phyloP scores from a whole-genome alignment of 2,888 invertebrate genomes.

The Calliphora vomitoria region DNA sequence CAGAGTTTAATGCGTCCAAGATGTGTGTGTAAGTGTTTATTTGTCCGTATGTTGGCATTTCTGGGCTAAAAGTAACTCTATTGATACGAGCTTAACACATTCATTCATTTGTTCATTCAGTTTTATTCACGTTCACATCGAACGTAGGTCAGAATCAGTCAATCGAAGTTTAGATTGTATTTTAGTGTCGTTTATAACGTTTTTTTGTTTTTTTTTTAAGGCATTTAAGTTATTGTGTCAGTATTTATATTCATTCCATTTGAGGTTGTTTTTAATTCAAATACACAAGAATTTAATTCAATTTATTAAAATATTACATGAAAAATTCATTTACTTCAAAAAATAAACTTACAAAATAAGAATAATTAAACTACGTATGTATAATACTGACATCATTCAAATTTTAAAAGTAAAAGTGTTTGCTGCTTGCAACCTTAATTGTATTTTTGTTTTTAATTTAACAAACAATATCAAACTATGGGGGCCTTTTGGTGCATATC shows the following conservation, averaged over 20 bases:
- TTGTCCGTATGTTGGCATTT: neutral
- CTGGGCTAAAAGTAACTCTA: constrained; percentile 2
- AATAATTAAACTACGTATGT: neutral
- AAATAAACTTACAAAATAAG: neutral
- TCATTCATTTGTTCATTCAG: neutral
- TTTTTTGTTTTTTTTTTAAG: neutral
- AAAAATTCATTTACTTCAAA: constrained; percentile 47
- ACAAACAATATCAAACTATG: too few species aligned
- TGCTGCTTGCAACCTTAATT: neutral
- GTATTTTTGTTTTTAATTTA: too few species aligned
- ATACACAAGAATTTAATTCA: constrained; percentile 49
- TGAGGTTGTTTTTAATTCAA: constrained; percentile 44
- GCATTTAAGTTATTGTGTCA: constrained; percentile 52
- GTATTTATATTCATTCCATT: constrained; percentile 58
- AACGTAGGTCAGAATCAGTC: constrained; percentile 46
- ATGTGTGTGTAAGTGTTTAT: neutral
- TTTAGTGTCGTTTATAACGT: constrained; percentile 21
- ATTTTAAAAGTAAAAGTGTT: constrained; percentile 1
- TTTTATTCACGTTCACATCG: constrained; percentile 6
- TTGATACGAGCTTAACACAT: neutral
- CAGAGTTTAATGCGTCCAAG: constrained; percentile 13
- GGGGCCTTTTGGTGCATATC: too few species aligned
- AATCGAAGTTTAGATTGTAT: constrained; percentile 47
- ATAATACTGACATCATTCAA: neutral
- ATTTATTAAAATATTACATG: constrained; percentile 58